Base-by-base conservation (phyloP, 2,888 invertebrate species). In the Noctua fimbriata region DNA sequence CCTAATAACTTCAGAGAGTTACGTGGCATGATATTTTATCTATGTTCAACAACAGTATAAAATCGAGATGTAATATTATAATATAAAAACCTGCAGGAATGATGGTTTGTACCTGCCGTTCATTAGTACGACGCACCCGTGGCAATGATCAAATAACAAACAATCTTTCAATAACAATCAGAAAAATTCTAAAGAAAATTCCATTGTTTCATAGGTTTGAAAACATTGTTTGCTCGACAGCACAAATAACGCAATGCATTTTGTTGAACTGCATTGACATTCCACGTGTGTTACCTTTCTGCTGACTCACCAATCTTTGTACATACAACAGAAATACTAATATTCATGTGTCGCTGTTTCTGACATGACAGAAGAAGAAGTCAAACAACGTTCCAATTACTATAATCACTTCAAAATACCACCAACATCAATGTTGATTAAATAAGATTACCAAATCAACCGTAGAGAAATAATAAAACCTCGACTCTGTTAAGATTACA, bases 401-500 rank as follows among this genome's bases (percentile, higher is more conserved):
- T 24, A 28, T 63, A 73, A 75, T 67, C 21, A 84, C 73, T 75
- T 76, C 41, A 76, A 73, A 78, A 66, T 60, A 70, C 69, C 16
- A 24, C 24, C 52, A 69, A 85, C 63, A 52, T 65, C 82, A 71
- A 81, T 74, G 63, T 74, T 66, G 79, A 83, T 79, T 83, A 79
- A 87, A 86, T 79, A 73, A 85, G 83, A 86, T 87, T 85, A 83
- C 76, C 80, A 84, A 88, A 85, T 85, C 80, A 85, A 79, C 72
- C 82, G 76, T 81, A 83, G 80, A 83, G 66, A 76, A 86, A 83
- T 88, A 89, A 87, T 89, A 82, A 78, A 85, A 71, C 75, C 70
- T 75, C 84, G 78, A 75, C 76, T 77, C 78, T 79, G 83, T 86
- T 84, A 89, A 88, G 87, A 89, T 89, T 87, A 87, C 86, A 86